phyloP scores from a whole-genome alignment of 1,140 invertebrate genomes.

The Brachionus manjavacas region DNA sequence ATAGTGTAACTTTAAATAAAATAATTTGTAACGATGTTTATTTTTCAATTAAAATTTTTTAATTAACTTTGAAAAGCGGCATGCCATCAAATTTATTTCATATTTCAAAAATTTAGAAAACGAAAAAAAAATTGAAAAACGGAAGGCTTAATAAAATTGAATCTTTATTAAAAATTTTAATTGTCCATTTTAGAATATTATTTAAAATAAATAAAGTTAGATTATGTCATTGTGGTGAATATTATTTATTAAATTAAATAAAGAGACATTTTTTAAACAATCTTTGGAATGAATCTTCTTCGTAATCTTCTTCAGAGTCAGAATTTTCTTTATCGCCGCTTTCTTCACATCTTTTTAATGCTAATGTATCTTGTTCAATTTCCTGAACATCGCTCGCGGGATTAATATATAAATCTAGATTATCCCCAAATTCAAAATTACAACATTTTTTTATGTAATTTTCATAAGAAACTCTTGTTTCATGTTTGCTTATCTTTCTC shows the following conservation, averaged over 20 bases:
- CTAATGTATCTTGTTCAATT: not conserved
- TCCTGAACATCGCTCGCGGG: not conserved
- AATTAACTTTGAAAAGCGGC: too few relatives aligned
- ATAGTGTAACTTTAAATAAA: too few relatives aligned
- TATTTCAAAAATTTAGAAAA: too few relatives aligned
- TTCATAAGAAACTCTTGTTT: not conserved
- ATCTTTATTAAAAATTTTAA: too few relatives aligned
- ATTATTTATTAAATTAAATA: not conserved
- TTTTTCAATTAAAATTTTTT: too few relatives aligned
- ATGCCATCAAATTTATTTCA: too few relatives aligned
- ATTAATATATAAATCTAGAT: not conserved
- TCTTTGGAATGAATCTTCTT: not conserved
- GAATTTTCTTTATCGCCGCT: not conserved
- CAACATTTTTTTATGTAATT: not conserved
- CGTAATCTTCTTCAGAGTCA: not conserved
- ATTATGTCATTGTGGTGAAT: too few relatives aligned
- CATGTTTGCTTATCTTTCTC: not conserved
- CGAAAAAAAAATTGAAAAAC: too few relatives aligned
- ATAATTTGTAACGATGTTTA: too few relatives aligned
- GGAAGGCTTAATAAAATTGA: too few relatives aligned
- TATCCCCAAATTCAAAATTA: conserved; percentile 1
- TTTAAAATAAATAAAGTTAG: too few relatives aligned
- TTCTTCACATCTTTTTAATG: not conserved
- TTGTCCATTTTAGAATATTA: too few relatives aligned
- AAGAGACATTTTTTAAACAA: not conserved